Base-by-base conservation (phyloP, 1,140 invertebrate genomes). In the Diorhabda elongata region DNA sequence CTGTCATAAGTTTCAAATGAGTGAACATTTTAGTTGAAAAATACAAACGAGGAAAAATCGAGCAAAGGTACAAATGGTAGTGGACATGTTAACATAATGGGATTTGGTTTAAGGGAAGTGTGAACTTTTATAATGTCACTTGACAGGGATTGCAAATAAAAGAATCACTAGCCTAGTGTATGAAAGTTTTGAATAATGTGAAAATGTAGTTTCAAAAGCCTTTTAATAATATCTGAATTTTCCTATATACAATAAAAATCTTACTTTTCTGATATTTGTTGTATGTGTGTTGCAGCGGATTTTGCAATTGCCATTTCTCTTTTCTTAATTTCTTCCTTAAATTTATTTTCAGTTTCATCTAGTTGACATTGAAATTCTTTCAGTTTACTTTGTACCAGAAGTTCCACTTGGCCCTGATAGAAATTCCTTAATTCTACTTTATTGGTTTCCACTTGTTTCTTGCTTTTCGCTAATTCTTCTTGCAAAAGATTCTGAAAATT, bases 381-480 rank as follows among this genome's bases (percentile, higher is more conserved):
- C 63, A 92, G 78, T 79, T 94, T 94, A 11, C 85, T 84, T 68
- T 88, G 83, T 3, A 94, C 91, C 3, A 92, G 89, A 58, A 87
- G 84, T 67, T 94, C 91, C 44, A 94, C 82, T 81, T 94, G 91
- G 67, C 89, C 88, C 77, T 94, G 92, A 75, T 93, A 94, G 74
- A 91, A 87, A 41, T 86, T 84, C 75, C 90, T 88, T 6, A 92
- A 79, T 69, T 92, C 89, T 5, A 83, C 81, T 73, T 89, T 89
- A 65, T 88, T 87, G 5, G 85, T 81, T 60, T 92, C 90, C 7
- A 91, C 75, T 61, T 89, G 82, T 70, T 84, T 84, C 64, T 82
- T 83, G 26, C 84, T 77, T 44, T 77, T 78, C 68, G 85, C 85
- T 1, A 84, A 75, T 76, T 90, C 87, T 42, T 84, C 83, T 74